Conservation (phyloP, 2,113 vertebrate genomes). For the Stercorarius parasiticus region DNA sequence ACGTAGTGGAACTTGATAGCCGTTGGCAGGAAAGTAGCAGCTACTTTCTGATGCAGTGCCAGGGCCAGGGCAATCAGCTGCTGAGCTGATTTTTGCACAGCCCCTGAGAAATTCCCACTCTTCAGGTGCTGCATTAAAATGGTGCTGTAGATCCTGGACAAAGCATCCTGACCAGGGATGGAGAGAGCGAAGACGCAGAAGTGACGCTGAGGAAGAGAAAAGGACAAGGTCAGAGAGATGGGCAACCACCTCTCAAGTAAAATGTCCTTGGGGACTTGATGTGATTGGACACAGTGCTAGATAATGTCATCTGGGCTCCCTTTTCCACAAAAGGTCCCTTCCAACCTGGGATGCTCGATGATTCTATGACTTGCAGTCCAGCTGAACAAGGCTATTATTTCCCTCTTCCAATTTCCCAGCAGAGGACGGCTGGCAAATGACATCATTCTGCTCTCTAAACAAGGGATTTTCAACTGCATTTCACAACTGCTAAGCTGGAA, state of each 20-base stretch:
- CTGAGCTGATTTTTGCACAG: conserved; percentile 79
- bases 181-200: conserved; percentile 91
- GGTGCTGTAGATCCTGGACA: conserved; percentile 90
- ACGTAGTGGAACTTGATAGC: conserved; percentile 95
- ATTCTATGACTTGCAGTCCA: not conserved
- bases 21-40: conserved; percentile 87
- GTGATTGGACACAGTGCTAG: not conserved
- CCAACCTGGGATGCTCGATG: not conserved
- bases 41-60: conserved; percentile 82
- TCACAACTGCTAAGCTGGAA: not conserved
- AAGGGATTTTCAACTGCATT: not conserved
- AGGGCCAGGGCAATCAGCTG: conserved; percentile 83
- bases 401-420: not conserved
- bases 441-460: not conserved
- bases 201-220: conserved; percentile 81
- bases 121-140: conserved; percentile 86
- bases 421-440: not conserved
- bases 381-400: not conserved
- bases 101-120: conserved; percentile 70
- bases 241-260: not conserved
- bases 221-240: not conserved
- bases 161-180: conserved; percentile 83
- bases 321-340: not conserved
- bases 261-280: not conserved
- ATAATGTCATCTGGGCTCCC: not conserved